Evolutionary conservation across 2,797 vertebrate genomes (phyloP), one percentile per base, ranked within the genome.

Genomic region (Paramormyrops hopkinsi): DNA sequence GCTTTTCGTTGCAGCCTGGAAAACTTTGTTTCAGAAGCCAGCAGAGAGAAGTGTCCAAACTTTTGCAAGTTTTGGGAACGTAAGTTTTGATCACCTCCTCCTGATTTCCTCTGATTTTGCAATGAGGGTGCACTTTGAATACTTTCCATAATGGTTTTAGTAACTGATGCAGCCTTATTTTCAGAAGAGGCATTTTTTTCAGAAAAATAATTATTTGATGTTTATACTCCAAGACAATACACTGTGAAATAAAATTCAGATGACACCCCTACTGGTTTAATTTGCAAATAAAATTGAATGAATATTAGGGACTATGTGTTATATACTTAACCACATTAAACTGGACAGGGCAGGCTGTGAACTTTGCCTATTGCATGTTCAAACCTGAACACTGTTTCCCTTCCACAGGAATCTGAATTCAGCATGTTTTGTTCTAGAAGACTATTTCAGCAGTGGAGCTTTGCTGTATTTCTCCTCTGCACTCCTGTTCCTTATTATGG

Each of bases 401-500:
- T n/a, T 84, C 17, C 96, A 97, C 96, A 93, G 93, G 93, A 14
- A 37, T 29, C 9, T 33, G 90, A 82, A 29, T 89, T 91, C 62
- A 88, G 86, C 91, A 95, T 95, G 97, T 92, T 94, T 94, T 98
- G 96, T 94, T 97, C 95, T 93, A 95, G 94, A 93, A 93, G 93
- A 37, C 93, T 97, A 90, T 95, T 98, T 69, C 97, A 96, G 93
- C 97, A 94, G 89, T 99, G 97, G 96, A 96, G 96, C 94, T 96
- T 98, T 86, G 96, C 97, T 0, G 94, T 97, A 69, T 97, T 99
- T 93, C 95, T 99, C 90, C 95, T 99, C 92, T 98, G 97, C 91
- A 98, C 97, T 14, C 97, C 98, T 3, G 95, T 96, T 89, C 97
- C 97, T 11, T 95, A 96, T 89, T 93, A 94, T 19, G 98, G 97